Evolutionary conservation across 2,888 invertebrate genomes (phyloP).

Genomic region (Oligia latruncula): DNA sequence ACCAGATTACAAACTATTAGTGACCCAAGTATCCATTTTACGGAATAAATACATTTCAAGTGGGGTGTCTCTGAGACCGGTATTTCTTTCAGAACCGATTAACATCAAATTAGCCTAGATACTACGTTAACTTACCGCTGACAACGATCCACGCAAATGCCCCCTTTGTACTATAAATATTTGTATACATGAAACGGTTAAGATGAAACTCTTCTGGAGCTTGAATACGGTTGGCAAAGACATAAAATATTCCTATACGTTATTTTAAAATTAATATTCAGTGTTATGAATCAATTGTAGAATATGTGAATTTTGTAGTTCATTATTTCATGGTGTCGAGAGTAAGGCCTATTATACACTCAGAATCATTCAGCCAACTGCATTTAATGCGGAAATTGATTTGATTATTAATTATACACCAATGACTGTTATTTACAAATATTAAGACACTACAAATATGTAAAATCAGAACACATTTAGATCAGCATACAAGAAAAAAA

Average conservation of each 20-base stretch:
- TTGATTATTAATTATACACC: constrained; percentile 39
- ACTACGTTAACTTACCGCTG: background rate
- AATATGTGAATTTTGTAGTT: background rate
- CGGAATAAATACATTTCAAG: constrained; percentile 10
- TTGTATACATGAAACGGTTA: constrained; percentile 52
- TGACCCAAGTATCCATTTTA: background rate
- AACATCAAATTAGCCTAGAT: background rate
- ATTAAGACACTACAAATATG: constrained; percentile 45
- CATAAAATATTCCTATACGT: constrained; percentile 14
- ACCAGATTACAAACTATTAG: background rate
- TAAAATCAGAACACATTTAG: constrained; percentile 42
- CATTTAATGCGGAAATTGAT: constrained; percentile 47
- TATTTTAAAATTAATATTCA: constrained; percentile 3
- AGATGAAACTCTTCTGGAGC: constrained; percentile 38
- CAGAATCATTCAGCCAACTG: constrained; percentile 36
- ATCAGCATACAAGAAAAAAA: constrained; percentile 39
- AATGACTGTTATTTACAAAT: constrained; percentile 57
- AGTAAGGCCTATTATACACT: constrained; percentile 11
- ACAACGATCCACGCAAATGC: constrained; percentile 24
- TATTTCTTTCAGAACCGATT: background rate
- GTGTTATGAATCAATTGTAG: background rate
- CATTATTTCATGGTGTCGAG: constrained; percentile 7
- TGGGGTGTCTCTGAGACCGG: background rate
- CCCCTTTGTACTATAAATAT: constrained; percentile 53
- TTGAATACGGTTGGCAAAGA: constrained; percentile 47